phyloP scores from a whole-genome alignment of 2,113 vertebrate genomes.

The Oryctolagus cuniculus region mOryCun1.1 NC_091441.1:8779501-8780000 shows the following conservation, averaged over 20 bases:
- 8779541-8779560: not conserved
- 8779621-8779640: accelerated
- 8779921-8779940: not conserved
- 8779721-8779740: not conserved
- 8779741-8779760: not conserved
- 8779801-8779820: accelerated
- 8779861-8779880: no score
- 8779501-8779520: not conserved
- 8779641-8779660: not conserved
- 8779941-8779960: not conserved
- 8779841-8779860: no score
- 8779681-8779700: no score
- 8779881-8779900: not conserved
- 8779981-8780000: not conserved
- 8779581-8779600: not conserved
- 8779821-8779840: no score
- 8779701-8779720: not conserved
- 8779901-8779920: not conserved
- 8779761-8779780: not conserved
- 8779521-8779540: accelerated
- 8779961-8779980: not conserved
- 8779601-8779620: not conserved
- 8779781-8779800: not conserved
- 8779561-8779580: not conserved
- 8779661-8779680: accelerated